Evolutionary conservation across 2,113 vertebrate genomes (phyloP), one percentile per base, ranked within the genome.

Genomic region (Psittacula cyanocephala): DNA sequence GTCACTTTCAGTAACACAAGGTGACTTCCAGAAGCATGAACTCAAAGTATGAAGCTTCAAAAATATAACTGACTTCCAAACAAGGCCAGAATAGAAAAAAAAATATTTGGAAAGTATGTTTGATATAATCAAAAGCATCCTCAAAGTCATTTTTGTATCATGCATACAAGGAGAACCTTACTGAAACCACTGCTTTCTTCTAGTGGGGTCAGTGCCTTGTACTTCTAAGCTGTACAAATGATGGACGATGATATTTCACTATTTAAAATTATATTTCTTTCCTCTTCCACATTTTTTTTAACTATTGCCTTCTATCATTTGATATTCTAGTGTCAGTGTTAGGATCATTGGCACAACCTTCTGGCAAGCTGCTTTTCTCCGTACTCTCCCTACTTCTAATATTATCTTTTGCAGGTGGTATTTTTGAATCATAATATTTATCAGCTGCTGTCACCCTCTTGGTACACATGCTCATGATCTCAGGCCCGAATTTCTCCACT

Each of bases 391-490:
- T 67, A 62, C 91, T 95, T 89, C 81, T 95, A 93, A 79, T 88
- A 78, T 28, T 89, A 75, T 68, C 76, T 92, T 88, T 86, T 75
- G 72, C 55, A 75, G 60, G 77, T 62, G 9, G 18, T 95, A 92
- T 84, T 93, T 97, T 87, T 87, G 80, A 93, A 62, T 63, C 70
- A 8, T 72, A 71, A 87, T 80, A 14, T 75, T 35, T 92, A 29
- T 83, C 90, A 83, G 50, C 52, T n/a, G 19, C 43, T 78, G 22
- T 86, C 64, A 64, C 55, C 5, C 14, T 88, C 39, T 47, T 60
- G 43, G 55, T 83, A 60, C 59, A 62, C 11, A 17, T 22, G 37
- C 53, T 86, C 2, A 0, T 95, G 96, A 91, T 80, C 63, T 17
- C 60, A 44, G 70, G 63, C 50, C 83, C 47, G 67, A 81, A 95